Conservation (phyloP, 2,888 invertebrate genomes). For the Aleiodes alternator region DNA sequence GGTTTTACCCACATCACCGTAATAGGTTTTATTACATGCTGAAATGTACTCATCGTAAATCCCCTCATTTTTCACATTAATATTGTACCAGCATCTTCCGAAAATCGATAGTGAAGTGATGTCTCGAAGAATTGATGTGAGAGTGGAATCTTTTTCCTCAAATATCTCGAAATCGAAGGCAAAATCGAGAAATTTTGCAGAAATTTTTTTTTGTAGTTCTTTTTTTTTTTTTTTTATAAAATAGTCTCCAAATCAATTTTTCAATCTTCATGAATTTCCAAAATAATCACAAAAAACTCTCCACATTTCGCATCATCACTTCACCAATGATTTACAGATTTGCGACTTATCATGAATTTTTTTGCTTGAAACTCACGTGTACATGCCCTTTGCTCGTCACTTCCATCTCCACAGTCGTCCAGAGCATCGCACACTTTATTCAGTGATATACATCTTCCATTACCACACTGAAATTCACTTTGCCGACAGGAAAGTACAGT, state of each 20-base stretch:
- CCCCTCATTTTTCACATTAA: neutral
- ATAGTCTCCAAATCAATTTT: neutral
- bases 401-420: constrained; percentile 86
- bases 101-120: neutral
- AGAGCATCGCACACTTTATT: constrained; percentile 87
- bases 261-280: neutral
- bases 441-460: constrained; percentile 81
- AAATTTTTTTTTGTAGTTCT: neutral
- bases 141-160: neutral
- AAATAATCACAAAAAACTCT: too few relatives aligned
- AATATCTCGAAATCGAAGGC: too few relatives aligned
- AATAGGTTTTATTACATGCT: constrained; percentile 95
- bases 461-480: constrained; percentile 77
- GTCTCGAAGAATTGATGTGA: too few relatives aligned
- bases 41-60: constrained; percentile 64
- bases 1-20: constrained; percentile 90
- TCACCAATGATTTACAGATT: neutral
- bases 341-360: neutral
- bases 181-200: too few relatives aligned
- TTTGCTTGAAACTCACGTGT: constrained; percentile 81
- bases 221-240: neutral
- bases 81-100: neutral
- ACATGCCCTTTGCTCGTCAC: constrained; percentile 86
- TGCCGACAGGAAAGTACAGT: constrained; percentile 75
- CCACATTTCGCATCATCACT: neutral